phyloP scores from a whole-genome alignment of 2,888 invertebrate genomes.

The Blastobasis lacticolella region DNA sequence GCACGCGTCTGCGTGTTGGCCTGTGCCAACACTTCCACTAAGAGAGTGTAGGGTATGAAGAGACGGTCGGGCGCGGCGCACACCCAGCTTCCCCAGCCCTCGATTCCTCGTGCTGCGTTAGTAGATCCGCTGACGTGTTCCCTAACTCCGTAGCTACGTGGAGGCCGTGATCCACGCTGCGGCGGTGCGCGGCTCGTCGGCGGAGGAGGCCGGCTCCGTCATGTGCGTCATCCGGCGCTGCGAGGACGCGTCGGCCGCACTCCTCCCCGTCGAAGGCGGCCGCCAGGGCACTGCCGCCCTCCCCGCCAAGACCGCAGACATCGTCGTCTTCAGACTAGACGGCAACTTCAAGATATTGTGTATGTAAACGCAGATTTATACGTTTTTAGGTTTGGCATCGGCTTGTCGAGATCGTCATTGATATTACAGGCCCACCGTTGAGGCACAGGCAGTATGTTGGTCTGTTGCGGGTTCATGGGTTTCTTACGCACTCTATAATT shows the following conservation, averaged over 20 bases:
- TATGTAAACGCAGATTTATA: slow-evolving; percentile 28
- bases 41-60: too few species aligned
- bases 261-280: slow-evolving; percentile 63
- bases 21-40: too few species aligned
- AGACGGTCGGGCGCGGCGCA: too few species aligned
- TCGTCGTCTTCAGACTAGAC: slow-evolving; percentile 94
- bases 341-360: slow-evolving; percentile 87
- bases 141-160: slow-evolving; percentile 76
- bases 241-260: slow-evolving; percentile 76
- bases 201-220: slow-evolving; percentile 75
- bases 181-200: slow-evolving; percentile 73
- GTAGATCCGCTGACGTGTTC: not conserved
- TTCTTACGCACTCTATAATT: too few species aligned
- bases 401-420: too few species aligned
- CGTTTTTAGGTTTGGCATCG: too few species aligned
- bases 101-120: not conserved
- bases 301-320: slow-evolving; percentile 84
- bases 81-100: too few species aligned
- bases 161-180: slow-evolving; percentile 79
- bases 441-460: too few species aligned
- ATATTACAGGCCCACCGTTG: too few species aligned
- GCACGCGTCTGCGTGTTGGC: too few species aligned
- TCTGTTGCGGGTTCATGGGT: too few species aligned
- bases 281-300: slow-evolving; percentile 68
- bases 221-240: slow-evolving; percentile 77